phyloP scores from a whole-genome alignment of 2,113 vertebrate genomes.

The Pterocles orientalis region DNA sequence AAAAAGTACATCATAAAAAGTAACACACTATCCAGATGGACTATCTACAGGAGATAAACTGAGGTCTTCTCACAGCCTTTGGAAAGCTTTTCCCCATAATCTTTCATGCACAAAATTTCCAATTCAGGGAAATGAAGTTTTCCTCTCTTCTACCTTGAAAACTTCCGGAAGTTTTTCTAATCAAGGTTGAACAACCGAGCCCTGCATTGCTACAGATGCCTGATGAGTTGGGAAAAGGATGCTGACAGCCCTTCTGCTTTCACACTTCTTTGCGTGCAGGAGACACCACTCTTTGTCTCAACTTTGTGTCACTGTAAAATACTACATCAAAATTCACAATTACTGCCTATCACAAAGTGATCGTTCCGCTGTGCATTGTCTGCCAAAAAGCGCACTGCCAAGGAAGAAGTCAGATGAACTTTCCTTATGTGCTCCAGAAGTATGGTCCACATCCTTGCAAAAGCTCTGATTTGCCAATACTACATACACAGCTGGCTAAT shows the following conservation, averaged over 20 bases:
- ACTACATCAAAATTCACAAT: not conserved
- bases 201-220: not conserved
- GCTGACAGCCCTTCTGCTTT: not conserved
- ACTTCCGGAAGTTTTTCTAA: not conserved
- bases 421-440: not conserved
- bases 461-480: not conserved
- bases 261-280: accelerated
- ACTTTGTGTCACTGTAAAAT: not conserved
- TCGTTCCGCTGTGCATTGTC: not conserved
- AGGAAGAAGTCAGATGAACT: not conserved
- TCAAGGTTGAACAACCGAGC: not conserved
- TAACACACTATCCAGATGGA: not conserved
- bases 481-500: not conserved
- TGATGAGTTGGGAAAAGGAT: not conserved
- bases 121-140: not conserved
- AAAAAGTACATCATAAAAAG: not conserved
- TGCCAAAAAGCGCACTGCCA: not conserved
- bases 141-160: not conserved
- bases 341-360: not conserved
- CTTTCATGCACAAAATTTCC: not conserved
- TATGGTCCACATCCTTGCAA: not conserved
- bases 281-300: not conserved
- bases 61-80: not conserved
- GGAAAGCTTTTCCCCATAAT: not conserved
- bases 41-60: not conserved